Evolutionary conservation across 2,888 invertebrate genomes (phyloP).

Genomic region (Cosmopolites sordidus): DNA sequence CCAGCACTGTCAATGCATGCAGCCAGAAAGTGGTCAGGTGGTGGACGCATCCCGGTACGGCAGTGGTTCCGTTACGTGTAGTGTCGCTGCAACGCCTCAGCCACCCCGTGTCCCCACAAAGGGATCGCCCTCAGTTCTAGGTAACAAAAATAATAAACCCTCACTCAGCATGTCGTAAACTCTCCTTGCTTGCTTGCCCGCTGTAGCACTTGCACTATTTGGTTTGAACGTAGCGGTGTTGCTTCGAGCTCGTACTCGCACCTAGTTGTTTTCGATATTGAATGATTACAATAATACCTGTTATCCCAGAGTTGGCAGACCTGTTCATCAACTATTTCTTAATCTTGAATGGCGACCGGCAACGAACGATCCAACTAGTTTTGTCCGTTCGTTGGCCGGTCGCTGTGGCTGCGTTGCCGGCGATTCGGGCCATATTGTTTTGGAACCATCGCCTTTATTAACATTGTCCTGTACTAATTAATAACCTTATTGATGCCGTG

Average conservation of each 20-base stretch:
- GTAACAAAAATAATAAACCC: not conserved
- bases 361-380: constrained; percentile 46
- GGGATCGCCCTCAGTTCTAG: constrained; percentile 30
- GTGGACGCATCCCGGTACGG: constrained; percentile 41
- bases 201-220: not conserved
- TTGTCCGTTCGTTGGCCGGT: constrained; percentile 29
- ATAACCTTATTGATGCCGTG: not conserved
- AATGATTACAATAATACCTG: constrained; percentile 50
- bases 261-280: constrained; percentile 45
- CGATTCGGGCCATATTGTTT: too few species aligned
- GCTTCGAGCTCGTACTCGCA: constrained; percentile 30
- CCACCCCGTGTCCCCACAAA: constrained; percentile 33
- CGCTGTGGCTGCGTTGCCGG: too few species aligned
- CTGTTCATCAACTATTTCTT: constrained; percentile 49
- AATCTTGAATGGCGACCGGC: constrained; percentile 47
- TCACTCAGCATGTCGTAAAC: not conserved
- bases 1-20: constrained; percentile 40
- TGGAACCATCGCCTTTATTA: too few species aligned
- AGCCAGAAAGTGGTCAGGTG: constrained; percentile 41
- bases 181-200: constrained; percentile 1
- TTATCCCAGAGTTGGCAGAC: constrained; percentile 47
- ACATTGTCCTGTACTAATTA: too few species aligned
- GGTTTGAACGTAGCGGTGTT: constrained; percentile 1
- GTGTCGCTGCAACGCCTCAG: constrained; percentile 37
- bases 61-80: constrained; percentile 43